A percentile compares a stretch with the other conserved stretches of the same genome.
These are phyloP conservation scores for Conops quadrifasciatus DNA, from an alignment of 2,888 invertebrate genomes.

Conservation along the genomic window DNA sequence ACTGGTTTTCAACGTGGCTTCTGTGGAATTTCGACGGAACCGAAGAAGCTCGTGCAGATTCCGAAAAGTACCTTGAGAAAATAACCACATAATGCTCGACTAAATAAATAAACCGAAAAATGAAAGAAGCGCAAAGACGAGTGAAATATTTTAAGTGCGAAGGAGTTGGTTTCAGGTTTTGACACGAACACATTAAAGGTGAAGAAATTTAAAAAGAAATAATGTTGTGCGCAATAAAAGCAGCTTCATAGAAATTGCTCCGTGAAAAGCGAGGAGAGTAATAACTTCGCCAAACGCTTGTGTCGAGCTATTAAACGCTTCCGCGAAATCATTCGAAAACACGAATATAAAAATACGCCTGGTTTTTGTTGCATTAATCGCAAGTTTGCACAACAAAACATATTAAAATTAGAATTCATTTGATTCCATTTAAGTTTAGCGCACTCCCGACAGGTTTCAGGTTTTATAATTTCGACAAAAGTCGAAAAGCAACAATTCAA, in stretches of 20 bases:
- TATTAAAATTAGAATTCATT: conserved; percentile 1
- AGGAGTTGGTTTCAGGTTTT: background rate
- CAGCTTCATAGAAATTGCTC: conserved; percentile 2
- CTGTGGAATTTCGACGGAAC: background rate
- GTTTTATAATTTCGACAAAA: conserved; percentile 1
- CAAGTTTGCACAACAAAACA: background rate
- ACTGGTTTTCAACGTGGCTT: conserved; percentile 24
- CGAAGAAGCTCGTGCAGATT: conserved; percentile 35
- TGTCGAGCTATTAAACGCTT: conserved; percentile 36
- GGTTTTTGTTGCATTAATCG: background rate
- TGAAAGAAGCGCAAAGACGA: background rate
- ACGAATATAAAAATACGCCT: too few relatives aligned
- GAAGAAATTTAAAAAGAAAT: conserved; percentile 27
- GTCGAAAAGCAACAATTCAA: background rate
- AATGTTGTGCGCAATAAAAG: background rate
- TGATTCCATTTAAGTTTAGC: background rate
- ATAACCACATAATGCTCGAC: background rate
- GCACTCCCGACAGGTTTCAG: conserved; percentile 23
- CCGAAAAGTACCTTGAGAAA: too few relatives aligned
- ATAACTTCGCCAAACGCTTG: conserved; percentile 13
- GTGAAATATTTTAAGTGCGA: background rate
- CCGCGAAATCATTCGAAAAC: too few relatives aligned
- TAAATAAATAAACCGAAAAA: background rate
- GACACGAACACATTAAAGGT: background rate
- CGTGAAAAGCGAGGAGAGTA: background rate